Evolutionary conservation across 1,140 invertebrate genomes (phyloP).

Genomic region (Drosophila lini): DNA sequence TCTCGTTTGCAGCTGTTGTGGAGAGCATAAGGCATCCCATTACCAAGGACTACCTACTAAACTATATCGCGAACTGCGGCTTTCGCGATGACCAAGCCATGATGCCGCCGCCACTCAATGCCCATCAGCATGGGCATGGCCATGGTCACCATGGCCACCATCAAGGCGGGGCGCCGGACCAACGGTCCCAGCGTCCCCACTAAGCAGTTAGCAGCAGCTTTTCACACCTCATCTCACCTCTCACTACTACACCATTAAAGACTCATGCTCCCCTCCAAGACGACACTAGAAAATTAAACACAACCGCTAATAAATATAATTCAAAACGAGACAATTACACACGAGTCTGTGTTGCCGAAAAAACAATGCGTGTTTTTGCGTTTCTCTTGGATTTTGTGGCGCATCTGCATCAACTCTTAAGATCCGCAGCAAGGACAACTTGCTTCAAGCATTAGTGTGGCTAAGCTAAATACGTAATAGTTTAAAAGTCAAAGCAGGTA

Average conservation of each 20-base stretch:
- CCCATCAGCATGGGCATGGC: conserved; percentile 22
- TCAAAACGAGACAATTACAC: conserved; percentile 28
- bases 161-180: conserved; percentile 20
- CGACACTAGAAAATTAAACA: conserved; percentile 51
- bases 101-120: conserved; percentile 87
- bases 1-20: conserved; percentile 86
- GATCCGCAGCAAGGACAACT: background rate
- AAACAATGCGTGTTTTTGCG: background rate
- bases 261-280: background rate
- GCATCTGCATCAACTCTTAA: background rate
- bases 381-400: background rate
- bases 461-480: too few relatives aligned
- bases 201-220: conserved; percentile 5
- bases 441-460: background rate
- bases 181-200: conserved; percentile 8
- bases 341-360: conserved; percentile 20
- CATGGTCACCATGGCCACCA: conserved; percentile 1
- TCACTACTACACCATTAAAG: conserved; percentile 11
- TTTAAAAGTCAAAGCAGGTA: too few relatives aligned
- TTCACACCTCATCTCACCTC: conserved; percentile 29
- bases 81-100: conserved; percentile 87
- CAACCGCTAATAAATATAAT: conserved; percentile 35
- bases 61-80: conserved; percentile 89
- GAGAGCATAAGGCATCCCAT: conserved; percentile 91
- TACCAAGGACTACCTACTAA: conserved; percentile 91